Base-by-base conservation (phyloP, 2,113 vertebrate species). In the Zootoca vivipara region DNA sequence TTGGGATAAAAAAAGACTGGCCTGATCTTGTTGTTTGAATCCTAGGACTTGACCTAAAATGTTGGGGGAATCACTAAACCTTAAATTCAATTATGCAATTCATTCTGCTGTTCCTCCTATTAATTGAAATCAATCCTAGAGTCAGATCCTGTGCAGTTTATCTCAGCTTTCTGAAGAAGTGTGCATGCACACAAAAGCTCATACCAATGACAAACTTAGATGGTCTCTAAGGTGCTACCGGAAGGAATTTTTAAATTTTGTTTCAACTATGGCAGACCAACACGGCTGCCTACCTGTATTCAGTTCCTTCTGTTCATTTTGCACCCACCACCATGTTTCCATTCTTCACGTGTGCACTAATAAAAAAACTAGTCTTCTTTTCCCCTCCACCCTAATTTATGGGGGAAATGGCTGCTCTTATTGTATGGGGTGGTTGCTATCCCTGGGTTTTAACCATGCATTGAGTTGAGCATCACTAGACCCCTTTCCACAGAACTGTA, bases 1-100 rank as follows among this genome's bases (percentile, higher is more conserved):
- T 93, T 86, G 92, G 91, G 86, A 86, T 88, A 78, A 69, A 91
- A 85, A 30, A 0, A 0, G 75, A 77, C 84, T 85, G 70, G 85
- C 90, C 74, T 46, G 30, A 8, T 35, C 0, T 0, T 73, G 12
- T 40, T 24, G 26, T 70, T 78, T 87, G 83, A 69, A 93, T 86
- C 90, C 70, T 62, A 10, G 0, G 83, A 20, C 24, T 62, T 24
- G 79, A 35, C 20, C 64, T 64, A 24, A 81, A 64, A 26, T 9
- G 30, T 64, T 24, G n/a, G 35, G 22, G 13, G 18, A 35, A 3
- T 24, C 15, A 35, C 8, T 35, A 62, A 80, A 58, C 40, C 26
- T 7, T 16, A 73, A 70, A 73, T 20, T 46, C 52, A n/a, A n/a
- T 35, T 33, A 58, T 10, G 16, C 24, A 24, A 77, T 42, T 40